phyloP scores from a whole-genome alignment of 2,888 invertebrate genomes.

The Scaptomyza tumidula region DNA sequence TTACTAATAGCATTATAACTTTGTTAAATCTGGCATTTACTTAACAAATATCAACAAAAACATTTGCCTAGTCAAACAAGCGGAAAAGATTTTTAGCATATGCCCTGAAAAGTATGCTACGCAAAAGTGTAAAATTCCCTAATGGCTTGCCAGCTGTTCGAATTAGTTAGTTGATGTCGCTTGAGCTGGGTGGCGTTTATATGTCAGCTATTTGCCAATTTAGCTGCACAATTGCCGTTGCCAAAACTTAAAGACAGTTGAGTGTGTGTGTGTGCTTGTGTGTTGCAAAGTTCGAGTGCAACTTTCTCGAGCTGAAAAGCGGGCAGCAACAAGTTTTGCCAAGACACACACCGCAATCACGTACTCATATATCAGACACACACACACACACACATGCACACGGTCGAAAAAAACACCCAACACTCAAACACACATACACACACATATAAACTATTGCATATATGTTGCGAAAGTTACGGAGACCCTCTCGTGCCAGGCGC shows the following conservation, averaged over 20 bases:
- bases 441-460: conserved; percentile 5
- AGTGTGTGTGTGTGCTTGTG: not conserved
- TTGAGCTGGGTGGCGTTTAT: conserved; percentile 45
- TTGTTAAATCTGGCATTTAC: not conserved
- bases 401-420: conserved; percentile 8
- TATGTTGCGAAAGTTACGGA: conserved; percentile 59
- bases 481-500: conserved; percentile 69
- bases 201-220: conserved; percentile 59
- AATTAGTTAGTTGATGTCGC: conserved; percentile 24
- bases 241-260: conserved; percentile 40
- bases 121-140: conserved; percentile 41
- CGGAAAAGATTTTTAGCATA: conserved; percentile 28
- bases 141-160: conserved; percentile 35
- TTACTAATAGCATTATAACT: not conserved
- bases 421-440: not conserved
- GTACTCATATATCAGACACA: conserved; percentile 61
- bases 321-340: conserved; percentile 65
- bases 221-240: conserved; percentile 59
- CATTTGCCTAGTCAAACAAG: conserved; percentile 5
- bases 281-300: conserved; percentile 48
- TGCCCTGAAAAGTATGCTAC: conserved; percentile 46
- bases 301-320: conserved; percentile 47
- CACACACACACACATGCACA: conserved; percentile 18
- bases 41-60: conserved; percentile 3
- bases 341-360: conserved; percentile 62